A percentile compares a stretch with the other conserved stretches of the same genome.
These are phyloP conservation scores for Ivindomyrus marchei DNA, from an alignment of 2,113 vertebrate genomes.

Conservation along the genomic window DNA sequence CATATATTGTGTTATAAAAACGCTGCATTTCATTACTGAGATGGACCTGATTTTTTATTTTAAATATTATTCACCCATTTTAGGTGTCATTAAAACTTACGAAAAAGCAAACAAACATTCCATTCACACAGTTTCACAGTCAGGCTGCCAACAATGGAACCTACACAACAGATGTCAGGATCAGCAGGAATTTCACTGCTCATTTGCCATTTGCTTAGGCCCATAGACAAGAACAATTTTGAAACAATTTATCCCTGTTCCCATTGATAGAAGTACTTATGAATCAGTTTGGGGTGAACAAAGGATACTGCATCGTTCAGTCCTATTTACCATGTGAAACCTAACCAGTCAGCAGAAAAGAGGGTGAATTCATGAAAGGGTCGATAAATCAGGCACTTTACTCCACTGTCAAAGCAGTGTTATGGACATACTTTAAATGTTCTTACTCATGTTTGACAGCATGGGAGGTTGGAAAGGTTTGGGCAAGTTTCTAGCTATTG, in stretches of 20 bases:
- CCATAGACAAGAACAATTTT: not conserved
- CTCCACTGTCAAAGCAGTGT: not conserved
- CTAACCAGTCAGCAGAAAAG: not conserved
- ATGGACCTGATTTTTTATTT: not conserved
- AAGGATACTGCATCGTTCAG: not conserved
- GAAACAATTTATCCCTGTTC: not conserved
- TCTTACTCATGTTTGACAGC: not conserved
- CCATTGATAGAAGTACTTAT: not conserved
- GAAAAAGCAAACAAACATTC: not conserved
- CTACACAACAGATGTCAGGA: not conserved
- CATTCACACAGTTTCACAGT: not conserved
- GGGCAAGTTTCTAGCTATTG: not conserved
- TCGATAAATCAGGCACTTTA: not conserved
- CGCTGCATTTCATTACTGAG: not conserved
- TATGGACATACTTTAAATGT: not conserved
- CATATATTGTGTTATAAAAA: not conserved
- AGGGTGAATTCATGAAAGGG: not conserved
- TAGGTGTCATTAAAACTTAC: not conserved
- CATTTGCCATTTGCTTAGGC: not conserved
- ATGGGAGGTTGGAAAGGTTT: not conserved
- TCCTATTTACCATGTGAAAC: not conserved
- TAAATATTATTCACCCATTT: not conserved
- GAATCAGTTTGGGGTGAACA: constrained; percentile 1
- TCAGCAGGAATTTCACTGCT: constrained; percentile 2
- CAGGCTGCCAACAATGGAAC: not conserved